Evolutionary conservation across 2,888 invertebrate genomes (phyloP).

Genomic region (Drosophila mercatorum): DNA sequence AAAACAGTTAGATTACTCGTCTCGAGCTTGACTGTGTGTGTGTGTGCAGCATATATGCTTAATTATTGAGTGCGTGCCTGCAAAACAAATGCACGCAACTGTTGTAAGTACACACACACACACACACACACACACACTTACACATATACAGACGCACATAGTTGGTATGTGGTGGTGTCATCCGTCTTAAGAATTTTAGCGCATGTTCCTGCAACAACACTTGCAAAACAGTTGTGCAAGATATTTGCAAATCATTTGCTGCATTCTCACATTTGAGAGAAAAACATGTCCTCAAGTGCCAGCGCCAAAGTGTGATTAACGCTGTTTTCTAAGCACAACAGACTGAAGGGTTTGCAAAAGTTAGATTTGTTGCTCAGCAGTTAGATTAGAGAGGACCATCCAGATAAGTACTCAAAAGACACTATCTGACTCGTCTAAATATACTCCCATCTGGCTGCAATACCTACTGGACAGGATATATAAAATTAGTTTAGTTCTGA

Average conservation of each 20-base stretch:
- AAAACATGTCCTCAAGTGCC: slow-evolving; percentile 32
- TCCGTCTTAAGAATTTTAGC: slow-evolving; percentile 29
- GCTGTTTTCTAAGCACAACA: neutral
- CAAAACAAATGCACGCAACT: slow-evolving; percentile 38
- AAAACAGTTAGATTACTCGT: slow-evolving; percentile 32
- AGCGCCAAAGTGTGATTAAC: slow-evolving; percentile 26
- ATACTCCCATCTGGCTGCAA: neutral
- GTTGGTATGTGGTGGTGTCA: slow-evolving; percentile 27
- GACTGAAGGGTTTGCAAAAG: neutral
- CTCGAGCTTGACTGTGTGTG: neutral
- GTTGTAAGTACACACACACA: neutral
- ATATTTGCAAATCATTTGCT: slow-evolving; percentile 66
- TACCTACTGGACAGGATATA: too few species aligned
- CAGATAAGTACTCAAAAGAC: neutral
- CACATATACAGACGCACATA: neutral
- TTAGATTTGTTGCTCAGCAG: neutral
- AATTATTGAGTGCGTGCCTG: slow-evolving; percentile 63
- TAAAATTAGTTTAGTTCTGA: too few species aligned
- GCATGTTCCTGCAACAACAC: slow-evolving; percentile 41
- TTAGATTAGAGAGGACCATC: neutral
- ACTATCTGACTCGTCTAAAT: neutral
- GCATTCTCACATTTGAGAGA: slow-evolving; percentile 31
- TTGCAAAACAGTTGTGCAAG: slow-evolving; percentile 44
- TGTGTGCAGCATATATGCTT: slow-evolving; percentile 53
- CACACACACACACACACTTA: slow-evolving; percentile 3